Conservation (phyloP, 2,888 invertebrate genomes). For the Spisula solida region DNA sequence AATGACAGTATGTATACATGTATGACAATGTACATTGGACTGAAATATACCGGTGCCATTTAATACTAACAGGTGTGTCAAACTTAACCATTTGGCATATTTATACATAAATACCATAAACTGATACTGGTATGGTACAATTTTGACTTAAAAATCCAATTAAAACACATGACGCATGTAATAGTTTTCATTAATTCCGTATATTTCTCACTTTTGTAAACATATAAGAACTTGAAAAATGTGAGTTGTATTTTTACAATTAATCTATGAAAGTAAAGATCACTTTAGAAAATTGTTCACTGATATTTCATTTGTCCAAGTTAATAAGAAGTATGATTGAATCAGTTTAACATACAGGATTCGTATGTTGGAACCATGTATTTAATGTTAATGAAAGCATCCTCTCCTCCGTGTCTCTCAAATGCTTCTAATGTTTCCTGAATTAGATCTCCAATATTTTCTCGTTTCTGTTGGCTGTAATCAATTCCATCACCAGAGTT, state of each 20-base stretch:
- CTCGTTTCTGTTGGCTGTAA: constrained; percentile 94
- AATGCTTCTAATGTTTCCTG: constrained; percentile 97
- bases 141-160: not conserved
- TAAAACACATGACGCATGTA: not conserved
- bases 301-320: constrained; percentile 27
- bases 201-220: not conserved
- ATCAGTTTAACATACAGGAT: constrained; percentile 90
- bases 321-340: not conserved
- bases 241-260: not conserved
- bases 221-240: not conserved
- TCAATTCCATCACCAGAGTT: constrained; percentile 97
- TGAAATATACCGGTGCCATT: not conserved
- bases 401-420: constrained; percentile 97
- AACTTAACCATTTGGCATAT: not conserved
- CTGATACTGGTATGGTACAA: not conserved
- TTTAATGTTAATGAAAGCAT: constrained; percentile 99
- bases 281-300: constrained; percentile 2
- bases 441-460: constrained; percentile 96
- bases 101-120: not conserved
- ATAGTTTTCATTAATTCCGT: not conserved
- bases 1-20: not conserved
- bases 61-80: constrained; percentile 6
- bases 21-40: not conserved
- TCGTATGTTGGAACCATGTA: constrained; percentile 99
- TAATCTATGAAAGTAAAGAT: not conserved